These are phyloP conservation scores for Bothrops jararaca DNA, from an alignment of 2,113 vertebrate species.

Conservation along the genomic window DNA sequence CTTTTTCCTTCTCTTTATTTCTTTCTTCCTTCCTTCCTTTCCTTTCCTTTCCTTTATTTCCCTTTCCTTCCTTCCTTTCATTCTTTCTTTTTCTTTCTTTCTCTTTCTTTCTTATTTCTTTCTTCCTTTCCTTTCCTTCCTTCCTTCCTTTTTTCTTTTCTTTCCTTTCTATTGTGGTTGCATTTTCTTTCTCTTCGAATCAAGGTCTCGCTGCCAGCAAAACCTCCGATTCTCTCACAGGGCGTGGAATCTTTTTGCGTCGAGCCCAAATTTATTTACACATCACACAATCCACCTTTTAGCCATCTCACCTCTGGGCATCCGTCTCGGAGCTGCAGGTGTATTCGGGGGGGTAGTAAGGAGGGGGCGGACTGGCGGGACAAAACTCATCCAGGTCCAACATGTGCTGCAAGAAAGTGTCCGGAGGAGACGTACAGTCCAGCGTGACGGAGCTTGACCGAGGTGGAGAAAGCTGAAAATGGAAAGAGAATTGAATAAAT, in stretches of 20 bases:
- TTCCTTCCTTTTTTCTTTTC: too few relatives aligned
- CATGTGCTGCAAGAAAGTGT: constrained; percentile 87
- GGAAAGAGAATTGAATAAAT: not conserved
- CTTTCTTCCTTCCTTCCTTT: too few relatives aligned
- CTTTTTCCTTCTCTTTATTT: too few relatives aligned
- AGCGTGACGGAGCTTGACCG: constrained; percentile 84
- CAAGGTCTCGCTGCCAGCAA: not conserved
- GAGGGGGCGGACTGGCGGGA: constrained; percentile 92
- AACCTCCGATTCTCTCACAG: not conserved
- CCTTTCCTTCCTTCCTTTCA: accelerated
- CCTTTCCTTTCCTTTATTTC: too few relatives aligned
- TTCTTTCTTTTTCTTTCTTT: too few relatives aligned
- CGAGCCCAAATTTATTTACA: not conserved
- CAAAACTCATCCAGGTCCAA: constrained; percentile 96
- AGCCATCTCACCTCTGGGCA: constrained; percentile 80
- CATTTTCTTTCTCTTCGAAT: not conserved
- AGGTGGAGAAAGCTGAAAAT: constrained; percentile 82
- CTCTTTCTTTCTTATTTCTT: too few relatives aligned
- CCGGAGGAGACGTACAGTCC: constrained; percentile 89
- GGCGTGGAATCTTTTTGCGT: not conserved
- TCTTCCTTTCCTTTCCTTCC: too few relatives aligned
- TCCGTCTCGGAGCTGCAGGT: constrained; percentile 97
- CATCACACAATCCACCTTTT: accelerated
- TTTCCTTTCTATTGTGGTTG: not conserved
- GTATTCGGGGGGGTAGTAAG: constrained; percentile 95